Evolutionary conservation across 2,888 invertebrate species (phyloP), one percentile per base, ranked within the genome.

Genomic region (Eumacrocentrus americanus): DNA sequence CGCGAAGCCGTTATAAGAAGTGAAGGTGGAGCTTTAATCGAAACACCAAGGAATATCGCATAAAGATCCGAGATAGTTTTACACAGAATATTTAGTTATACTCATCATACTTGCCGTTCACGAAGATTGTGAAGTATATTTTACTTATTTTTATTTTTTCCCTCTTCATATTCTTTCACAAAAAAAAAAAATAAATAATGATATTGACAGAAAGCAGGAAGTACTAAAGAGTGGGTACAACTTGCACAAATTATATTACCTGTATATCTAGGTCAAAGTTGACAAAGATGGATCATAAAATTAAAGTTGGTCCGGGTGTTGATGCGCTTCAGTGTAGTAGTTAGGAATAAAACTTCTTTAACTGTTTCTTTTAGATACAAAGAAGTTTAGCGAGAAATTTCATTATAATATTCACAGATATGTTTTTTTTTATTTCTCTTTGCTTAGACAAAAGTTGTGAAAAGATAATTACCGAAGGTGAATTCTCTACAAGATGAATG

Each of bases 241-340:
- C n/a, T 37, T 47, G 14, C 18, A 20, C 34, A 50, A 50, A 50
- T 42, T 42, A 42, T 18, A 5, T 18, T 7, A 42, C 11, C 37
- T 37, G 12, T 46, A 29, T 47, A 47, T 50, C 25, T 50, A 35
- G 50, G 50, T 50, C 50, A 50, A 50, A 50, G 50, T 50, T 50
- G 50, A 50, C 50, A 50, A 50, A 50, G 50, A 50, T 35, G 16
- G 50, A 50, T 50, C 50, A 50, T 50, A 29, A 50, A 25, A 50
- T 18, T 34, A 50, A 50, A 50, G 50, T 35, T n/a, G 9, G 5
- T 29, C 29, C 9, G 29, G 29, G 50, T 50, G 25, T 50, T 29
- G 50, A 50, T 29, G 25, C 12, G 50, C 29, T 50, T 50, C 29
- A 42, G 42, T 18, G 12, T 16, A 29, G 35, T 50, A 50, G 50